Conservation (phyloP, 2,797 vertebrate genomes). For the Synanceia verrucosa region DNA sequence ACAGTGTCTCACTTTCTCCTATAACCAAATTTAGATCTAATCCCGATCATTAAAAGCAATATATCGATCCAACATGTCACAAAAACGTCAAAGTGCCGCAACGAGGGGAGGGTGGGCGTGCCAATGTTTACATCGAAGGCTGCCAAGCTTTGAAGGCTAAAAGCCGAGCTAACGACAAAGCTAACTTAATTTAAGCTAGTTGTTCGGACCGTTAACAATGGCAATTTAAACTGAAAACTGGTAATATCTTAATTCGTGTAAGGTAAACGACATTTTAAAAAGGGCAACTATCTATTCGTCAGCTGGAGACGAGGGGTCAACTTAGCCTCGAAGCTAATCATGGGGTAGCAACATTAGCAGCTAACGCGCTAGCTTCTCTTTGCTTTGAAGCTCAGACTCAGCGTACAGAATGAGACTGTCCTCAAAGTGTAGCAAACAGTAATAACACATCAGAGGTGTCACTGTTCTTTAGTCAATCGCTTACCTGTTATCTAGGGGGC, state of each 20-base stretch:
- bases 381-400: background rate
- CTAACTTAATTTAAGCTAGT: background rate
- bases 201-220: background rate
- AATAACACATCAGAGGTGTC: background rate
- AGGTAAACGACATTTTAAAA: background rate
- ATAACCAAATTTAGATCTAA: background rate
- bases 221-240: rapidly evolving
- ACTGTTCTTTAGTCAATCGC: background rate
- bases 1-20: background rate
- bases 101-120: constrained; percentile 55
- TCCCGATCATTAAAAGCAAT: background rate
- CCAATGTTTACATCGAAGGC: constrained; percentile 52
- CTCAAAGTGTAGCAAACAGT: rapidly evolving
- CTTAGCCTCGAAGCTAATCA: background rate
- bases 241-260: rapidly evolving
- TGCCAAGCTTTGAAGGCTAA: constrained; percentile 11
- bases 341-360: constrained; percentile 29
- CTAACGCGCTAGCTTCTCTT: constrained; percentile 22
- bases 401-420: background rate
- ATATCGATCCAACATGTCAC: background rate
- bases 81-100: background rate
- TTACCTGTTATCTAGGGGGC: constrained; percentile 46
- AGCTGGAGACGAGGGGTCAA: background rate
- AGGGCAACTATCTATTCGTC: background rate
- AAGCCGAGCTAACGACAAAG: constrained; percentile 20